Percentiles rank a stretch among this genome's conserved stretches.
Conservation (phyloP, 2,113 vertebrate genomes). For the Montifringilla adamsi region DNA sequence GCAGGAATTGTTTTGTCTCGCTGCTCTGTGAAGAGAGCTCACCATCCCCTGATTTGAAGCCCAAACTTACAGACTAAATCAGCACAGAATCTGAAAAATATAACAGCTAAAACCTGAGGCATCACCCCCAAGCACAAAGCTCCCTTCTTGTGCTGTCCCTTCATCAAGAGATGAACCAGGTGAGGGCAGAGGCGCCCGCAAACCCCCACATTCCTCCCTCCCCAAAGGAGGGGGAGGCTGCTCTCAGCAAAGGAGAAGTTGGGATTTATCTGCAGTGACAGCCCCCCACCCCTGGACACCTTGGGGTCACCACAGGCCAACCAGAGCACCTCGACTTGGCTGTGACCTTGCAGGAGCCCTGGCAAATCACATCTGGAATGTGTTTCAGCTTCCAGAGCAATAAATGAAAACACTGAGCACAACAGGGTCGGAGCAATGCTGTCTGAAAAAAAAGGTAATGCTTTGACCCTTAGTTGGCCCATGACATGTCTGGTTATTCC, state of each 20-base stretch:
- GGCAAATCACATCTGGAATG: slow-evolving; percentile 72
- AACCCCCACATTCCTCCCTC: neutral
- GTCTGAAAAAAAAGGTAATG: slow-evolving; percentile 43
- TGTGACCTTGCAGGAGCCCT: slow-evolving; percentile 61
- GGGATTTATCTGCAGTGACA: slow-evolving; percentile 42
- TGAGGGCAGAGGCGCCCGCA: neutral
- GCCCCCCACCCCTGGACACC: slow-evolving; percentile 33
- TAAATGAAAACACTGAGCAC: slow-evolving; percentile 64
- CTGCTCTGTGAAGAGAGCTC: neutral
- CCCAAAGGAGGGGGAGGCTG: neutral
- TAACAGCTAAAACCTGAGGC: neutral
- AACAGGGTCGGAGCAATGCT: neutral
- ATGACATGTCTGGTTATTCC: slow-evolving; percentile 31
- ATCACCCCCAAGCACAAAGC: neutral
- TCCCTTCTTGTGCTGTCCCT: neutral
- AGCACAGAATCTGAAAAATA: neutral
- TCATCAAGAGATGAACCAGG: neutral
- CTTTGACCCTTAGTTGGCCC: slow-evolving; percentile 37
- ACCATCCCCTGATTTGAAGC: neutral
- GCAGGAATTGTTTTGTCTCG: neutral
- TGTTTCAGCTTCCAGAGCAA: slow-evolving; percentile 69
- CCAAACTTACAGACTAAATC: neutral
- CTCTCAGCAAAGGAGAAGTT: neutral
- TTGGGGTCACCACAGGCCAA: slow-evolving; percentile 54
- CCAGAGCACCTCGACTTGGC: slow-evolving; percentile 62